Evolutionary conservation across 2,888 invertebrate genomes (phyloP).

Genomic region (Machimus atricapillus): DNA sequence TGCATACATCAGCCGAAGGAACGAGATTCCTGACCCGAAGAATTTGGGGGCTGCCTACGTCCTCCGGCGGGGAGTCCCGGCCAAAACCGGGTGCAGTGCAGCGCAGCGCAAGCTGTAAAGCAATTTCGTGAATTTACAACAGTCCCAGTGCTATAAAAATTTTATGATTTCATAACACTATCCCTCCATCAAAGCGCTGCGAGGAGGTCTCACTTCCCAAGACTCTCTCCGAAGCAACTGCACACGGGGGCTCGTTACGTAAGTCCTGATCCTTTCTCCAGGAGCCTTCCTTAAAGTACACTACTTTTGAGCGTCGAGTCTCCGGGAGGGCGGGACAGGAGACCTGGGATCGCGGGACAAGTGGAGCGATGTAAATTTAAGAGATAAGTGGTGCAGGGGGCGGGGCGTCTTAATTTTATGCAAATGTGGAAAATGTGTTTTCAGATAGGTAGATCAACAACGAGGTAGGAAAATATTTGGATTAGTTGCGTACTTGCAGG

Average conservation of each 20-base stretch:
- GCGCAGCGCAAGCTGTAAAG: conserved; percentile 18
- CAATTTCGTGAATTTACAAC: conserved; percentile 33
- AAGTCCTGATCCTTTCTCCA: background rate
- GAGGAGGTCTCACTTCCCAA: background rate
- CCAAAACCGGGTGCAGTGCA: background rate
- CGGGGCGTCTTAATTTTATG: conserved; percentile 35
- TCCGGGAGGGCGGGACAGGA: background rate
- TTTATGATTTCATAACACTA: conserved; percentile 38
- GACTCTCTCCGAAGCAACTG: background rate
- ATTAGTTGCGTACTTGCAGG: conserved; percentile 32
- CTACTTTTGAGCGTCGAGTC: background rate
- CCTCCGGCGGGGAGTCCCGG: background rate
- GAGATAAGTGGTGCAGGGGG: conserved; percentile 8
- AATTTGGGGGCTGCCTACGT: background rate
- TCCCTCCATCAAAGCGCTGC: conserved; percentile 9
- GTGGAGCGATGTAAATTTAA: conserved; percentile 15
- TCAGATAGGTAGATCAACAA: conserved; percentile 32
- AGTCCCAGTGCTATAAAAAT: conserved; percentile 19
- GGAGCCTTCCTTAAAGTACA: background rate
- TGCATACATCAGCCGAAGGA: conserved; percentile 24
- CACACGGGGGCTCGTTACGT: conserved; percentile 2
- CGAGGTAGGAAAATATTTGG: conserved; percentile 33
- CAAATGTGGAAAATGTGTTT: conserved; percentile 25
- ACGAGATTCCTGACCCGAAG: background rate
- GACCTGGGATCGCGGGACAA: background rate